phyloP scores from a whole-genome alignment of 1,140 invertebrate genomes.

The Ips nitidus region DNA sequence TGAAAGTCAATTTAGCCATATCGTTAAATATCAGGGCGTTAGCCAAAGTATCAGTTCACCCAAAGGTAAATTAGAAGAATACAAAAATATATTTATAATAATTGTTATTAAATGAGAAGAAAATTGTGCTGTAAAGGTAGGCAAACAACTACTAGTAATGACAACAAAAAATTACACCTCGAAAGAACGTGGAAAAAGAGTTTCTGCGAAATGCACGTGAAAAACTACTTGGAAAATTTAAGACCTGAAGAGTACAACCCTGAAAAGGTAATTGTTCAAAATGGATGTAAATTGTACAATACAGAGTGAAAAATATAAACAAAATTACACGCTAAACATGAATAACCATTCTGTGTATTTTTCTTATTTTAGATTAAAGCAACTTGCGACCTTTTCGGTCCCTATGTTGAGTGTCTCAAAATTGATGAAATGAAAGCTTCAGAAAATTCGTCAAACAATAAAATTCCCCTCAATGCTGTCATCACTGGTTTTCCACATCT shows the following conservation, averaged over 20 bases:
- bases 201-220: constrained; percentile 55
- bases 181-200: constrained; percentile 54
- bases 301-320: too few relatives aligned
- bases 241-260: constrained; percentile 56
- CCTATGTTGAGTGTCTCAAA: constrained; percentile 53
- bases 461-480: constrained; percentile 55
- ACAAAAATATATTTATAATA: too few relatives aligned
- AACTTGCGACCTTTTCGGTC: constrained; percentile 51
- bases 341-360: background rate
- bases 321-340: background rate
- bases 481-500: constrained; percentile 53
- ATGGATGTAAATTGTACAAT: background rate
- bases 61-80: too few relatives aligned
- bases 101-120: too few relatives aligned
- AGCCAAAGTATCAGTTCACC: too few relatives aligned
- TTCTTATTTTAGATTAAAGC: constrained; percentile 26
- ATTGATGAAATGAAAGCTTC: constrained; percentile 41
- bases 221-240: constrained; percentile 55
- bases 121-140: too few relatives aligned
- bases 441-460: constrained; percentile 47
- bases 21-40: too few relatives aligned
- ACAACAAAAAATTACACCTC: too few relatives aligned
- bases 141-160: too few relatives aligned
- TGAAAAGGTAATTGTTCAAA: constrained; percentile 50
- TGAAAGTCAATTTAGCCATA: too few relatives aligned